Evolutionary conservation across 1,140 invertebrate genomes (phyloP).

Genomic region (Drosophila ironensis): DNA sequence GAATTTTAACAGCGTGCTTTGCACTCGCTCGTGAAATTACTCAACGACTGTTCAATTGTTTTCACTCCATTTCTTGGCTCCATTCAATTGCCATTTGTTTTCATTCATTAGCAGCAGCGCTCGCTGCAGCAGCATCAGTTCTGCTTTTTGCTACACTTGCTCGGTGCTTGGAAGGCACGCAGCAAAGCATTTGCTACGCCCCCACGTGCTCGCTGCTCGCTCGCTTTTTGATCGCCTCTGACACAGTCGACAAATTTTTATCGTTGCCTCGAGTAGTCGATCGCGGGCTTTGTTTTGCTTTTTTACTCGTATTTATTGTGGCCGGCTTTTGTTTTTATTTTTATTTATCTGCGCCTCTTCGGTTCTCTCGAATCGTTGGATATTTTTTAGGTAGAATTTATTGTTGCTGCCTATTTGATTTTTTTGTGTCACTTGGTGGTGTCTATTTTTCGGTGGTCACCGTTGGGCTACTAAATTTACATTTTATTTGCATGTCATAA

Average conservation of each 20-base stretch:
- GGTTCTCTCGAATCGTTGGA: slow-evolving; percentile 2
- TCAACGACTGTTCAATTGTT: slow-evolving; percentile 13
- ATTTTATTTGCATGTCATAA: slow-evolving; percentile 71
- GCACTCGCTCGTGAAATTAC: neutral
- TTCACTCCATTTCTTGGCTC: slow-evolving; percentile 34
- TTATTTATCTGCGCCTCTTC: slow-evolving; percentile 22
- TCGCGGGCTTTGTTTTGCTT: slow-evolving; percentile 40
- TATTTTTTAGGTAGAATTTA: neutral
- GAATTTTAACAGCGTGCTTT: neutral
- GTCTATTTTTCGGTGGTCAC: slow-evolving; percentile 19
- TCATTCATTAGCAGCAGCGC: slow-evolving; percentile 26
- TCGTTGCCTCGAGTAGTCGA: slow-evolving; percentile 31
- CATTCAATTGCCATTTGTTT: slow-evolving; percentile 24
- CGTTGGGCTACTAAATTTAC: slow-evolving; percentile 56
- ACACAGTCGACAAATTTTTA: slow-evolving; percentile 51
- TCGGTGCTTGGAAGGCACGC: too few relatives aligned
- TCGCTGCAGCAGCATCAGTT: slow-evolving; percentile 29
- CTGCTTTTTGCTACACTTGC: slow-evolving; percentile 17
- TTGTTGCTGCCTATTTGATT: slow-evolving; percentile 1
- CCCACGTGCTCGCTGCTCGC: slow-evolving; percentile 44
- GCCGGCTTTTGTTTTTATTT: slow-evolving; percentile 52
- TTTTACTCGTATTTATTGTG: slow-evolving; percentile 44
- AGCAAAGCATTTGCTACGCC: slow-evolving; percentile 37
- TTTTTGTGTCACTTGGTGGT: slow-evolving; percentile 30
- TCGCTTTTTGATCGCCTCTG: slow-evolving; percentile 30